Evolutionary conservation across 2,888 invertebrate species (phyloP).

Genomic region (Augochlorella aurata): DNA sequence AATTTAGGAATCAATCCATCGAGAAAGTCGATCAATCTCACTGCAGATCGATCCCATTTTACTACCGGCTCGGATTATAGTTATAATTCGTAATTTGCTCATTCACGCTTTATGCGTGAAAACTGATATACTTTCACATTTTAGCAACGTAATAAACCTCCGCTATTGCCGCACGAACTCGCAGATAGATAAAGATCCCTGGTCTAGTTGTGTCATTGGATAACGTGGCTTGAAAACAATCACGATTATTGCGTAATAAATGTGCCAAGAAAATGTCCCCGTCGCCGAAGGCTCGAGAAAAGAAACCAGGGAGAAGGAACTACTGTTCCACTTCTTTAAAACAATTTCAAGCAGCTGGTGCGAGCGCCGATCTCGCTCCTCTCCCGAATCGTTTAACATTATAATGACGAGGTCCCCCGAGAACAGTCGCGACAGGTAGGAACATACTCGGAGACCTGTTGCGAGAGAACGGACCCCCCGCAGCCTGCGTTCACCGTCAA

Average conservation of each 20-base stretch:
- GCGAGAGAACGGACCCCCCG: slow-evolving; percentile 72
- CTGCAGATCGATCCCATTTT: no score
- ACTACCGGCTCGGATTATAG: no score
- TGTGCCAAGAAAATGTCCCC: slow-evolving; percentile 15
- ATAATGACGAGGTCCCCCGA: slow-evolving; percentile 67
- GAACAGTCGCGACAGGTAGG: slow-evolving; percentile 67
- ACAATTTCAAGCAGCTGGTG: slow-evolving; percentile 40
- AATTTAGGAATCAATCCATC: no score
- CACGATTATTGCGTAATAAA: slow-evolving; percentile 22
- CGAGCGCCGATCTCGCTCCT: slow-evolving; percentile 54
- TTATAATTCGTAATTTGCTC: no score
- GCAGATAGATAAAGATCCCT: background rate
- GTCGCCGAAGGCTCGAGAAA: background rate
- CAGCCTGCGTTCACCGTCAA: slow-evolving; percentile 67
- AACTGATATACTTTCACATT: background rate
- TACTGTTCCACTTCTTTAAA: slow-evolving; percentile 47
- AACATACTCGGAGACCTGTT: slow-evolving; percentile 64
- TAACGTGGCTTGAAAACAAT: slow-evolving; percentile 16
- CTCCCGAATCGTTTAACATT: slow-evolving; percentile 70
- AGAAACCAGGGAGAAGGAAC: background rate
- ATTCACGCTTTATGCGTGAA: no score
- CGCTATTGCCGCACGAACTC: background rate
- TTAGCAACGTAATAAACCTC: background rate
- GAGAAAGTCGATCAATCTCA: no score
- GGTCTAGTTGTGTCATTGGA: background rate